Evolutionary conservation across 1,140 invertebrate species (phyloP).

Genomic region (Himalopsyche phryganea): DNA sequence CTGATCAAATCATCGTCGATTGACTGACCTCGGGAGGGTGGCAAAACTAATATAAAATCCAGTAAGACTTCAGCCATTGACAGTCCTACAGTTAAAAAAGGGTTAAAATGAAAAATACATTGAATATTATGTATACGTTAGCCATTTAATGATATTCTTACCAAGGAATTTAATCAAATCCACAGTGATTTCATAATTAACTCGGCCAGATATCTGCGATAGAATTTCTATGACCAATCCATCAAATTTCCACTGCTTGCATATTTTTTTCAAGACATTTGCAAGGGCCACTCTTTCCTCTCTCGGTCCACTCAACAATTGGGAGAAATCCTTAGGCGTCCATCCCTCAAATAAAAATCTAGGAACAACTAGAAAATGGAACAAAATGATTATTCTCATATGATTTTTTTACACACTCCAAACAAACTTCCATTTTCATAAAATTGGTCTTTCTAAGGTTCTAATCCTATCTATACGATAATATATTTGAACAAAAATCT

Average conservation of each 20-base stretch:
- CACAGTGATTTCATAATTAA: slow-evolving; percentile 60
- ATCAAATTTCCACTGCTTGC: slow-evolving; percentile 71
- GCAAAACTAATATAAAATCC: slow-evolving; percentile 77
- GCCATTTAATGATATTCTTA: too few species aligned
- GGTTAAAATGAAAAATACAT: too few species aligned
- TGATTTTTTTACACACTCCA: too few species aligned
- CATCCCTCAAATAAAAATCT: slow-evolving; percentile 85
- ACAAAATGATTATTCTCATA: too few species aligned
- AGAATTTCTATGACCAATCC: slow-evolving; percentile 87
- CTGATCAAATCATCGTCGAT: slow-evolving; percentile 70
- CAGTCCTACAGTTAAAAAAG: slow-evolving; percentile 38
- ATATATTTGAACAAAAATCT: too few species aligned
- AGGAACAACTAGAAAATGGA: slow-evolving; percentile 65
- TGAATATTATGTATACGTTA: too few species aligned
- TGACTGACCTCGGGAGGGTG: slow-evolving; percentile 68
- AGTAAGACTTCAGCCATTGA: slow-evolving; percentile 52
- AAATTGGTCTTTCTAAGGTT: too few species aligned
- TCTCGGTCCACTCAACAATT: slow-evolving; percentile 24
- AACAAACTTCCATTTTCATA: too few species aligned
- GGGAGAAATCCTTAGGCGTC: slow-evolving; percentile 61
- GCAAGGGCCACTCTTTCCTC: slow-evolving; percentile 57
- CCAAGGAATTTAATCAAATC: slow-evolving; percentile 62
- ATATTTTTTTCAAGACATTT: slow-evolving; percentile 57
- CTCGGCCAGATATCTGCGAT: slow-evolving; percentile 71
- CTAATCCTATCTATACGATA: too few species aligned